Conservation (phyloP, 1,140 invertebrate genomes). For the Brachionus rotundiformis region DNA sequence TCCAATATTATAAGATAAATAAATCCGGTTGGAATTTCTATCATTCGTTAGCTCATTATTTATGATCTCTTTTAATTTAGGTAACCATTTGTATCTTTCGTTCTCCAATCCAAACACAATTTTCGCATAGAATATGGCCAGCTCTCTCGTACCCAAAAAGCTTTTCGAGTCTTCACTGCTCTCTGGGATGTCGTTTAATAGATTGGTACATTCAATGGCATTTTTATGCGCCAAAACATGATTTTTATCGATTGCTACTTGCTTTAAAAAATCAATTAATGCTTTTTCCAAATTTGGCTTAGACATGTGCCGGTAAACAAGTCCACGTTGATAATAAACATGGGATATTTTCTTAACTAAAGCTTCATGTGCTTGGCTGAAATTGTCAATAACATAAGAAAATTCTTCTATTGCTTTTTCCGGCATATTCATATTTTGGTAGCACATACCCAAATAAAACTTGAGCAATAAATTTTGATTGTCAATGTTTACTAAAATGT, state of each 20-base stretch:
- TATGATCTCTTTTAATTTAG: background rate
- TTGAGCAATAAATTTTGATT: background rate
- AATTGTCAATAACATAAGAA: background rate
- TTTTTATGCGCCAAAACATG: background rate
- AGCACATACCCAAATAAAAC: background rate
- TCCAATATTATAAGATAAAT: slow-evolving; percentile 1
- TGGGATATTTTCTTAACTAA: background rate
- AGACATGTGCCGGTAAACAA: background rate
- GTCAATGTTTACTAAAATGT: background rate
- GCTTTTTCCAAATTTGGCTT: background rate
- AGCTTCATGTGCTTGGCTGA: background rate
- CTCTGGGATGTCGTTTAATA: background rate
- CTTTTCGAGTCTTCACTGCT: background rate
- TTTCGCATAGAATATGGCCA: background rate
- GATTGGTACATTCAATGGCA: background rate
- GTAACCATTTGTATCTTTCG: background rate
- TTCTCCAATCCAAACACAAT: background rate
- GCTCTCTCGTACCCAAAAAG: background rate
- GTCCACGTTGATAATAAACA: slow-evolving; percentile 8
- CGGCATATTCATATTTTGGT: background rate
- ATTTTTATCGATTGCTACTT: background rate
- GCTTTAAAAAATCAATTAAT: background rate
- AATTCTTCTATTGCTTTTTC: background rate
- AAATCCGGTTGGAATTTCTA: background rate
- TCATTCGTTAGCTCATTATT: background rate